Conservation (phyloP, 1,140 invertebrate genomes). For the Drosophila micromelanica region DNA sequence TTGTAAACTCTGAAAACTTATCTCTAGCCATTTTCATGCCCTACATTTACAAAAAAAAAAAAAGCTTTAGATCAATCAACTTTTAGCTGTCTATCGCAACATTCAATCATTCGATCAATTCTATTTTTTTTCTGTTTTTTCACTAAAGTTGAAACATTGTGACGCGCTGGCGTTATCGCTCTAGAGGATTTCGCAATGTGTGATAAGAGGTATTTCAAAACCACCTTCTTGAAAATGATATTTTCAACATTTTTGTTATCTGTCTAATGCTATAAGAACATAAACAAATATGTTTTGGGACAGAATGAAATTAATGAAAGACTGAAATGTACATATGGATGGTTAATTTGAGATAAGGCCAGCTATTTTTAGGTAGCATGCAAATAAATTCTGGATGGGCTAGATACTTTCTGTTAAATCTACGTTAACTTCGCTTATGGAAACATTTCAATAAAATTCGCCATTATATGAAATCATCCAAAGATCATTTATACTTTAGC, state of each 20-base stretch:
- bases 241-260: conserved; percentile 6
- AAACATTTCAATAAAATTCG: too few relatives aligned
- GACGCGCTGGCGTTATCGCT: conserved; percentile 11
- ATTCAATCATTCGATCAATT: neutral
- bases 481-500: too few relatives aligned
- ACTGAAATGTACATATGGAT: too few relatives aligned
- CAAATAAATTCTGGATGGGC: too few relatives aligned
- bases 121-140: too few relatives aligned
- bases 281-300: conserved; percentile 7
- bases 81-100: neutral
- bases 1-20: conserved; percentile 20
- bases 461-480: too few relatives aligned
- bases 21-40: neutral
- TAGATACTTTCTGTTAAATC: too few relatives aligned
- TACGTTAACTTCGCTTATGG: too few relatives aligned
- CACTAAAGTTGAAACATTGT: too few relatives aligned
- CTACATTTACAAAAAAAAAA: neutral
- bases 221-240: conserved; percentile 4
- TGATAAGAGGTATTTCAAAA: conserved; percentile 17
- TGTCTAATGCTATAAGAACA: neutral
- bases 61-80: neutral
- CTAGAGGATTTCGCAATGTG: neutral
- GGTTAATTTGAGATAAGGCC: too few relatives aligned
- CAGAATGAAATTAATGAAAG: too few relatives aligned
- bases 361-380: too few relatives aligned